Percentiles rank a stretch among this genome's conserved stretches.
phyloP scores from a whole-genome alignment of 2,888 invertebrate species.

The Noctua janthe region DNA sequence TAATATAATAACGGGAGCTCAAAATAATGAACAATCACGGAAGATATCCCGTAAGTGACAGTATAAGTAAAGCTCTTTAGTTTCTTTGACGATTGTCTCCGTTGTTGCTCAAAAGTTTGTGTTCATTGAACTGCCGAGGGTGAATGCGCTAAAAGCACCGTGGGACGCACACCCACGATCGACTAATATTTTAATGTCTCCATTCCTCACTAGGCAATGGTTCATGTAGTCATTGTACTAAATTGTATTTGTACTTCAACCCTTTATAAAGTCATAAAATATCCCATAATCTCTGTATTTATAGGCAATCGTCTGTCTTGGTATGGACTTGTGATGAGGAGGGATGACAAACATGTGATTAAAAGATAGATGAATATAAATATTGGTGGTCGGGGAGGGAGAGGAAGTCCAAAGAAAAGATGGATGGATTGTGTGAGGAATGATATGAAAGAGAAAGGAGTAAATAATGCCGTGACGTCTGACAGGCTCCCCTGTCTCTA shows the following conservation, averaged over 20 bases:
- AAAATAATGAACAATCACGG: too few relatives aligned
- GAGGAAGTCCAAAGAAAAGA: background rate
- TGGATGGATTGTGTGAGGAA: background rate
- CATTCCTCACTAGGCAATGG: slow-evolving; percentile 53
- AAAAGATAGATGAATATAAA: background rate
- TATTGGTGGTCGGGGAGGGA: background rate
- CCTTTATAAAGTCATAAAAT: background rate
- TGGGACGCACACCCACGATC: slow-evolving; percentile 76
- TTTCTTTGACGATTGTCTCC: slow-evolving; percentile 66
- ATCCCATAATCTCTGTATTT: background rate
- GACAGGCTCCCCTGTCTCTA: background rate
- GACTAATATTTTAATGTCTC: slow-evolving; percentile 69
- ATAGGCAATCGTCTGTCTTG: background rate
- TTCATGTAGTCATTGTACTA: slow-evolving; percentile 37
- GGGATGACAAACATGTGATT: background rate
- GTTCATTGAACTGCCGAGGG: slow-evolving; percentile 77
- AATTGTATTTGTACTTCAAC: slow-evolving; percentile 2
- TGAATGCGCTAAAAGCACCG: slow-evolving; percentile 76
- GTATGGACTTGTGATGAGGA: background rate
- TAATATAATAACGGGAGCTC: too few relatives aligned
- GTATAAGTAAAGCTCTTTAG: background rate
- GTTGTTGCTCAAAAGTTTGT: slow-evolving; percentile 70
- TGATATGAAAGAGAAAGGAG: background rate
- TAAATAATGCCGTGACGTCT: background rate
- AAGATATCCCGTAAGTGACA: too few relatives aligned